These are phyloP conservation scores for Pterocles orientalis DNA, from an alignment of 2,113 vertebrate genomes.

Conservation along the genomic window DNA sequence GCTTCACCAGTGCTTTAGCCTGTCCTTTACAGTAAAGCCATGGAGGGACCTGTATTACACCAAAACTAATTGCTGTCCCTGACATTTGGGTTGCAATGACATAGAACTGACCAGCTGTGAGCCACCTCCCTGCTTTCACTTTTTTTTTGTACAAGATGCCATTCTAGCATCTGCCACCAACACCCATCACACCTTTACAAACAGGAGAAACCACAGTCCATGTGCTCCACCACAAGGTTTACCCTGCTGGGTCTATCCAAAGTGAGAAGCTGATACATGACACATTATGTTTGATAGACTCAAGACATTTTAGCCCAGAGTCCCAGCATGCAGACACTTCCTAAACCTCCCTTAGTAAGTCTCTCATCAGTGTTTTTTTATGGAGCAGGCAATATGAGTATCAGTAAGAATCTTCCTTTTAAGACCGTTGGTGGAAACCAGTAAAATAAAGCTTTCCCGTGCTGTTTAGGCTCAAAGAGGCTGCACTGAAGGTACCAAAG, in stretches of 20 bases:
- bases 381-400: not conserved
- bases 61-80: not conserved
- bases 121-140: not conserved
- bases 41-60: not conserved
- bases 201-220: not conserved
- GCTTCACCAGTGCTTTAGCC: not conserved
- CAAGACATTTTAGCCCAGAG: not conserved
- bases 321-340: not conserved
- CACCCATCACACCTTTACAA: not conserved
- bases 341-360: not conserved
- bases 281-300: not conserved
- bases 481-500: not conserved
- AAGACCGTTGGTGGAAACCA: not conserved
- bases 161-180: not conserved
- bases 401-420: not conserved
- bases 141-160: not conserved
- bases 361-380: not conserved
- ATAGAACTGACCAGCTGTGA: not conserved
- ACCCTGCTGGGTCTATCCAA: not conserved
- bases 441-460: not conserved
- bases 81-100: not conserved
- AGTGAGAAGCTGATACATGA: not conserved
- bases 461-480: not conserved
- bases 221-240: not conserved
- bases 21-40: not conserved